These are phyloP conservation scores for Rhagonycha lutea DNA, from an alignment of 2,888 invertebrate species.

Conservation along the genomic window DNA sequence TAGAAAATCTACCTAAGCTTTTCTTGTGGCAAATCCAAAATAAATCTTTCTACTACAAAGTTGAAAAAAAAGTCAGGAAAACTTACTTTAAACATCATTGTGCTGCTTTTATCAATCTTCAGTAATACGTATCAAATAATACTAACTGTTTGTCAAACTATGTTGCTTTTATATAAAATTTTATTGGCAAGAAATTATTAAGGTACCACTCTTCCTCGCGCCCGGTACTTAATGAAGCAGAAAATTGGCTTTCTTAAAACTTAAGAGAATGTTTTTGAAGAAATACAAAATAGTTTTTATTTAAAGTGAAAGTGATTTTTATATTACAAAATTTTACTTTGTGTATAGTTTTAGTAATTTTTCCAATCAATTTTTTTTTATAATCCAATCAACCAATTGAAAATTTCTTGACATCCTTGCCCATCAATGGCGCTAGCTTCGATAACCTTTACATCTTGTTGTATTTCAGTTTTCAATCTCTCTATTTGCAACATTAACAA, in stretches of 20 bases:
- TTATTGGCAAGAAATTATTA: neutral
- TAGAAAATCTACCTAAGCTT: too few relatives aligned
- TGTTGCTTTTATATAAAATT: neutral
- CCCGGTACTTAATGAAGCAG: conserved; percentile 11
- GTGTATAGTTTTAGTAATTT: neutral
- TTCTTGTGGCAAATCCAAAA: neutral
- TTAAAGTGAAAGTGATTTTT: conserved; percentile 31
- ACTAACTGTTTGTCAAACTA: neutral
- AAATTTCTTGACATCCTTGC: conserved; percentile 69
- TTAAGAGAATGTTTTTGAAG: conserved; percentile 6
- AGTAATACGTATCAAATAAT: neutral
- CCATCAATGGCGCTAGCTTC: conserved; percentile 78
- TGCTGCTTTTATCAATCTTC: neutral
- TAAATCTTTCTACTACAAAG: neutral
- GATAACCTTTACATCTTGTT: conserved; percentile 68
- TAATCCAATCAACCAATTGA: conserved; percentile 60
- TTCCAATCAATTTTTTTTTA: conserved; percentile 3
- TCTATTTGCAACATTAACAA: conserved; percentile 79
- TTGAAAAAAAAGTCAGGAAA: neutral
- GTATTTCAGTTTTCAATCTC: conserved; percentile 70
- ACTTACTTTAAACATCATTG: conserved; percentile 19
- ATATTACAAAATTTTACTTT: conserved; percentile 9
- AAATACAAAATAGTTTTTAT: conserved; percentile 5
- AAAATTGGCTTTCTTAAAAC: conserved; percentile 25
- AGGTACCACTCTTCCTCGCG: neutral